A percentile compares a stretch with the other conserved stretches of the same genome.
Conservation (phyloP, 2,113 vertebrate genomes). For the Sturnus vulgaris region DNA sequence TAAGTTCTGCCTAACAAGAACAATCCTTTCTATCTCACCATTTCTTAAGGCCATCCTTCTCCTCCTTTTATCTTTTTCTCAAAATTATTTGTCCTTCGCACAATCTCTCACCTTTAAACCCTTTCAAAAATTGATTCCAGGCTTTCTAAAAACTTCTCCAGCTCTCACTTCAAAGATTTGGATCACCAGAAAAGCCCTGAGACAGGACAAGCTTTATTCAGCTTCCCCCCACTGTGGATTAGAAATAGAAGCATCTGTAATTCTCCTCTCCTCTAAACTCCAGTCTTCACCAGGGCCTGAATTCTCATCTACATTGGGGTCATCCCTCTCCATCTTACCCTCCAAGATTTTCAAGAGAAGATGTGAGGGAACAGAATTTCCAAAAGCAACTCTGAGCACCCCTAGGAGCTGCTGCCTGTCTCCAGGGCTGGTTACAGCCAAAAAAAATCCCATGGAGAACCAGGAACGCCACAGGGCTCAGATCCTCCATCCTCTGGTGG, state of each 20-base stretch:
- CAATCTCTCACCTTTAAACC: slow-evolving; percentile 26
- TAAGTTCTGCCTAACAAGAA: slow-evolving; percentile 14
- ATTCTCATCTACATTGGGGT: not conserved
- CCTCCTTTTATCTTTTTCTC: not conserved
- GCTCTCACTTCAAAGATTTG: not conserved
- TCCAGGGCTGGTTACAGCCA: not conserved
- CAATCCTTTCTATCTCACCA: not conserved
- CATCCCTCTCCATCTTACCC: not conserved
- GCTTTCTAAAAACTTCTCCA: not conserved
- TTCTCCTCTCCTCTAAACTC: not conserved
- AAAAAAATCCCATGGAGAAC: accelerated
- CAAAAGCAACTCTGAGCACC: not conserved
- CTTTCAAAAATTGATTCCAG: slow-evolving; percentile 17
- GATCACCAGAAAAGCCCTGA: not conserved
- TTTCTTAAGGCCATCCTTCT: not conserved
- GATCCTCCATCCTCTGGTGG: not conserved
- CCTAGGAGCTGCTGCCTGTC: not conserved
- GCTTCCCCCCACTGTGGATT: not conserved
- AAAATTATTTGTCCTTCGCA: slow-evolving; percentile 10
- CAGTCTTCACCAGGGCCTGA: not conserved
- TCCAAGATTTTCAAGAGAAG: not conserved
- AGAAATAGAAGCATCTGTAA: not conserved
- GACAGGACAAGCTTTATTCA: not conserved
- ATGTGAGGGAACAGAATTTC: not conserved
- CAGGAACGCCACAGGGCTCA: not conserved